phyloP scores from a whole-genome alignment of 1,140 invertebrate species.

The Theocolax elegans region DNA sequence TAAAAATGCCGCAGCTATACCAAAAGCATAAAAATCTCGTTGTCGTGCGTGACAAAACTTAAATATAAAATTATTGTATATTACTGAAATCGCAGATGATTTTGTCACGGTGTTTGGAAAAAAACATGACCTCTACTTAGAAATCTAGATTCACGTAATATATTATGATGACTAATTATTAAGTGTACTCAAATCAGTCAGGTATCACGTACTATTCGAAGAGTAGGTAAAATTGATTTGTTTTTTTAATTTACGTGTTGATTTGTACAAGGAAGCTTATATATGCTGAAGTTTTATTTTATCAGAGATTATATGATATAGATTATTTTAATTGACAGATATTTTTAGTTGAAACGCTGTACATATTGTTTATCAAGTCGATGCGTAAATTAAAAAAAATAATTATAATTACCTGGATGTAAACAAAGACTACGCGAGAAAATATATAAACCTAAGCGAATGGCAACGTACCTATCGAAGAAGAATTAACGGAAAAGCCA shows the following conservation, averaged over 20 bases:
- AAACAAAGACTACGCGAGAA: conserved; percentile 21
- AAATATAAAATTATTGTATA: conserved; percentile 28
- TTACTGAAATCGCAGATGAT: conserved; percentile 36
- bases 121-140: conserved; percentile 36
- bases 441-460: conserved; percentile 26
- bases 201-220: conserved; percentile 17
- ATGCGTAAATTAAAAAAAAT: neutral
- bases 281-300: neutral
- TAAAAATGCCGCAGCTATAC: neutral
- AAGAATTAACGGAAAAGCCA: conserved; percentile 39
- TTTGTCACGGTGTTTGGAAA: conserved; percentile 46
- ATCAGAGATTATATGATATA: neutral
- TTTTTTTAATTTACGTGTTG: neutral
- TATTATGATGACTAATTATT: conserved; percentile 45
- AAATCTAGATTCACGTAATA: conserved; percentile 54
- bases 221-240: neutral
- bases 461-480: conserved; percentile 11
- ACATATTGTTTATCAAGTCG: neutral
- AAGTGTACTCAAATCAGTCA: conserved; percentile 47
- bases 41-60: conserved; percentile 26
- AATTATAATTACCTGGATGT: neutral
- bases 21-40: neutral
- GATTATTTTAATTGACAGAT: neutral
- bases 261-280: neutral
- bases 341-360: neutral